These are phyloP conservation scores for Chunga burmeisteri DNA, from an alignment of 2,113 vertebrate species.

Conservation along the genomic window DNA sequence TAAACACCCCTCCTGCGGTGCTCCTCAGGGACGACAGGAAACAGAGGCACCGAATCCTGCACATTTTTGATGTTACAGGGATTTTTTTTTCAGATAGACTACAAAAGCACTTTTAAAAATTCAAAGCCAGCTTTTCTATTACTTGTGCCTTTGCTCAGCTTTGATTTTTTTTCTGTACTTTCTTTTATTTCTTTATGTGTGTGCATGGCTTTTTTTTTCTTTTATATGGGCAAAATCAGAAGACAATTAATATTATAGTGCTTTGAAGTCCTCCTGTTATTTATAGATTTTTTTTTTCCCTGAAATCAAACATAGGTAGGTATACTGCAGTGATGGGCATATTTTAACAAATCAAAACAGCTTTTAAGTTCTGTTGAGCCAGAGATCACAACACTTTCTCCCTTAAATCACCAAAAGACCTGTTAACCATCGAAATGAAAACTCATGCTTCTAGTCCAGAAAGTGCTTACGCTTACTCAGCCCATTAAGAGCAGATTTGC, in stretches of 20 bases:
- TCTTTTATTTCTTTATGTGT: not conserved
- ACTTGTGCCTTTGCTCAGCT: slow-evolving; percentile 10
- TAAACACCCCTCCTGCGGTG: rapidly evolving
- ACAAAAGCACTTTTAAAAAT: slow-evolving; percentile 26
- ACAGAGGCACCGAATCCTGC: not conserved
- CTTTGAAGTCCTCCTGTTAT: slow-evolving; percentile 38
- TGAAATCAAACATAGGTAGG: slow-evolving; percentile 34
- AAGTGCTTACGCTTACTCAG: not conserved
- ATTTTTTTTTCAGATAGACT: not conserved
- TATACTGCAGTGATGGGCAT: not conserved
- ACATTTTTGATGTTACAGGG: rapidly evolving
- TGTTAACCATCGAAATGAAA: not conserved
- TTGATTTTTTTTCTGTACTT: slow-evolving; percentile 28
- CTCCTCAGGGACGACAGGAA: not conserved
- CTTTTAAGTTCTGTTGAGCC: slow-evolving; percentile 7
- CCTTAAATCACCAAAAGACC: not conserved
- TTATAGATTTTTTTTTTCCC: not conserved
- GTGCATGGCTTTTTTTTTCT: not conserved
- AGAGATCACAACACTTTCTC: not conserved
- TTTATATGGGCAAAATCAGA: slow-evolving; percentile 33
- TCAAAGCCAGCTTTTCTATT: slow-evolving; percentile 39
- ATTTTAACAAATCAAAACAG: slow-evolving; percentile 18
- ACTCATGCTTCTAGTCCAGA: not conserved
- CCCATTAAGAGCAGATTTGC: not conserved
- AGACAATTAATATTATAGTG: not conserved